These are phyloP conservation scores for Nematopogon swammerdamellus DNA, from an alignment of 2,888 invertebrate species.

Conservation along the genomic window DNA sequence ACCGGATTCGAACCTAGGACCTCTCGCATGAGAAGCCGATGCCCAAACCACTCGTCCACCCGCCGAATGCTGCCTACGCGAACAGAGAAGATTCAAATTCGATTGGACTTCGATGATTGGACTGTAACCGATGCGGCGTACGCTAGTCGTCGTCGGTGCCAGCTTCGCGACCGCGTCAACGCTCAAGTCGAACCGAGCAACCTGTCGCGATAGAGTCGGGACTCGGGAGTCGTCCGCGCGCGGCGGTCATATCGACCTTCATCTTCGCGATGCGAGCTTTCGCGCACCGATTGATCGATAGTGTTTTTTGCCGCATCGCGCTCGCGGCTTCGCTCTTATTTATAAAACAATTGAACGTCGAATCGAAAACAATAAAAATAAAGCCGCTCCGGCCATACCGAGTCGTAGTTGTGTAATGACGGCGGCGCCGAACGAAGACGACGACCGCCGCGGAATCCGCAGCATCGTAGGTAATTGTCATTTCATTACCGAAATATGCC, in stretches of 20 bases:
- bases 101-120: no score
- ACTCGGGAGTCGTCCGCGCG: constrained; percentile 17
- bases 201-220: constrained; percentile 13
- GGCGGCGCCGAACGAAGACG: not conserved
- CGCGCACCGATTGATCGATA: constrained; percentile 53
- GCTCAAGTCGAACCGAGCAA: no score
- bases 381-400: not conserved
- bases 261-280: constrained; percentile 36
- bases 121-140: no score
- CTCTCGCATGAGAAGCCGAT: no score
- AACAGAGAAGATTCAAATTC: not conserved
- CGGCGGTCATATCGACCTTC: constrained; percentile 30
- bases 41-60: no score
- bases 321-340: constrained; percentile 28
- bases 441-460: not conserved
- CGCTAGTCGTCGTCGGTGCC: no score
- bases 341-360: constrained; percentile 54
- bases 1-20: no score
- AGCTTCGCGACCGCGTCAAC: no score
- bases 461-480: constrained; percentile 36
- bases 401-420: constrained; percentile 22
- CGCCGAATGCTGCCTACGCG: not conserved
- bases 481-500: constrained; percentile 52
- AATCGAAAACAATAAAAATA: constrained; percentile 13
- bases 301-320: constrained; percentile 42